Conservation (phyloP, 2,888 invertebrate genomes). For the Cantharis nigra region DNA sequence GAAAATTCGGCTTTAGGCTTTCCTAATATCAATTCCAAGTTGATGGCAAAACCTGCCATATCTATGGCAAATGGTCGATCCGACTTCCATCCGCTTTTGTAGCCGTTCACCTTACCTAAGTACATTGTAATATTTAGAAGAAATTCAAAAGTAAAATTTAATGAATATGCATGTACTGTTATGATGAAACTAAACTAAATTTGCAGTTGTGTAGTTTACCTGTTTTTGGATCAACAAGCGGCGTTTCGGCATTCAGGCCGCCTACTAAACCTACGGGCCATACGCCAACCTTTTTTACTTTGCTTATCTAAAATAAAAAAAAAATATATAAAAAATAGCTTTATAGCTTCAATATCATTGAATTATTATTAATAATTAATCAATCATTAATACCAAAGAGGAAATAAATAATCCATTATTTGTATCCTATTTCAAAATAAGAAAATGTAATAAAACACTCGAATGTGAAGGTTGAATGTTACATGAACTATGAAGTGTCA, state of each 20-base stretch:
- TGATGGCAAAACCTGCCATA: slow-evolving; percentile 97
- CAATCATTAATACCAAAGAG: too few relatives aligned
- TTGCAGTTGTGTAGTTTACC: slow-evolving; percentile 41
- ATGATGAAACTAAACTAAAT: too few relatives aligned
- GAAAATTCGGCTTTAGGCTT: slow-evolving; percentile 79
- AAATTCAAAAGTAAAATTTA: not conserved
- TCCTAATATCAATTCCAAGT: slow-evolving; percentile 72
- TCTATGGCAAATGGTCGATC: slow-evolving; percentile 93
- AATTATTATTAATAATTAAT: not conserved
- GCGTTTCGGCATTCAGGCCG: slow-evolving; percentile 90
- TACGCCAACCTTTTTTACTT: slow-evolving; percentile 82
- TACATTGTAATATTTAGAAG: not conserved
- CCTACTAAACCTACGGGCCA: slow-evolving; percentile 98
- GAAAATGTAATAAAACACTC: not conserved
- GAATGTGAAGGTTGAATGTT: not conserved
- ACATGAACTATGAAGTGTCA: not conserved
- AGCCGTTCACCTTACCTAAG: slow-evolving; percentile 64
- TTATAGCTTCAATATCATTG: not conserved
- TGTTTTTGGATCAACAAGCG: slow-evolving; percentile 69
- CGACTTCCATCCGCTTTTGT: slow-evolving; percentile 83
- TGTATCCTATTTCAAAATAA: not conserved
- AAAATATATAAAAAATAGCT: too few relatives aligned
- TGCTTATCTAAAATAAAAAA: slow-evolving; percentile 69
- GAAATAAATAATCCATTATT: not conserved
- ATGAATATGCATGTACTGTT: too few relatives aligned